Evolutionary conservation across 2,888 invertebrate genomes (phyloP).

Genomic region (Leptogaster cylindrica): DNA sequence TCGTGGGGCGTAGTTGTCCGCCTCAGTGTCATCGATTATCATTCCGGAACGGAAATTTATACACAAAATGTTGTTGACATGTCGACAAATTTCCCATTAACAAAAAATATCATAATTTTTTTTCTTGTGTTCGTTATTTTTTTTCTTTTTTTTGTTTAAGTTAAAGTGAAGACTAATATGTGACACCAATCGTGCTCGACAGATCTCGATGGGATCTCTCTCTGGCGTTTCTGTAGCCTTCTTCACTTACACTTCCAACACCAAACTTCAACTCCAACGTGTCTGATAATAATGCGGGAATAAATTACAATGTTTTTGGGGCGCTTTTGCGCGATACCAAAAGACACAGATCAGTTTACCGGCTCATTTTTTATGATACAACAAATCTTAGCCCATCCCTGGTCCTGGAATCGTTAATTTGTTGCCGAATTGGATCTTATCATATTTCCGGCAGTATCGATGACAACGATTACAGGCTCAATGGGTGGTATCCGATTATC

Average conservation of each 20-base stretch:
- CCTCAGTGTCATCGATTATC: slow-evolving; percentile 22
- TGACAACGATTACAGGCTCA: slow-evolving; percentile 6
- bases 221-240: background rate
- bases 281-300: background rate
- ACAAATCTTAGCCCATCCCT: slow-evolving; percentile 1
- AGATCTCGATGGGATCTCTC: background rate
- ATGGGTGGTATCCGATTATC: slow-evolving; percentile 13
- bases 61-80: slow-evolving; percentile 12
- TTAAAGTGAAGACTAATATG: too few relatives aligned
- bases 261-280: background rate
- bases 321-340: background rate
- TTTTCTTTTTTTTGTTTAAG: too few relatives aligned
- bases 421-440: slow-evolving; percentile 26
- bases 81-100: slow-evolving; percentile 34
- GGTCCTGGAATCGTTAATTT: slow-evolving; percentile 12
- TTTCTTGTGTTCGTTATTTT: too few relatives aligned
- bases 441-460: slow-evolving; percentile 26
- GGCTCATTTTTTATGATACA: background rate
- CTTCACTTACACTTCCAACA: slow-evolving; percentile 20
- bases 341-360: slow-evolving; percentile 3
- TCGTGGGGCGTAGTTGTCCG: too few relatives aligned
- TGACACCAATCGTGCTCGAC: slow-evolving; percentile 18
- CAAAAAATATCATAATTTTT: slow-evolving; percentile 31
- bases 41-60: slow-evolving; percentile 21
- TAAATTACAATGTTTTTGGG: slow-evolving; percentile 18